Percentiles rank a stretch among this genome's conserved stretches.
These are phyloP conservation scores for Ancistrus triradiatus DNA, from an alignment of 2,113 vertebrate species.

Conservation along the genomic window DNA sequence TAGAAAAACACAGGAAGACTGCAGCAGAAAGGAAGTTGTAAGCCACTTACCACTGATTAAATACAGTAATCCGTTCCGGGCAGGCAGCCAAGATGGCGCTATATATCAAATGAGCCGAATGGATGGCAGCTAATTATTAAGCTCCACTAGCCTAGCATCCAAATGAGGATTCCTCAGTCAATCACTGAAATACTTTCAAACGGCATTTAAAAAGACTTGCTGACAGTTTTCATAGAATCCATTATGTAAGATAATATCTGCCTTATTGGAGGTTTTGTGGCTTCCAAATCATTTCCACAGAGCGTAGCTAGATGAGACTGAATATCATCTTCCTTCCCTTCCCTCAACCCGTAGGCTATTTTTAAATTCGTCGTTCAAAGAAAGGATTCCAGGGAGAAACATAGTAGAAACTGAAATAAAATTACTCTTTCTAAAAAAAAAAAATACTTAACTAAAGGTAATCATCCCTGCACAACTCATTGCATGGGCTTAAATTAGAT, in stretches of 20 bases:
- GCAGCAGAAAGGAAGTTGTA: neutral
- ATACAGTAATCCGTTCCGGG: constrained; percentile 19
- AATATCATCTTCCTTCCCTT: neutral
- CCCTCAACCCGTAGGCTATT: neutral
- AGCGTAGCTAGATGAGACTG: neutral
- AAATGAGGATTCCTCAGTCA: constrained; percentile 24
- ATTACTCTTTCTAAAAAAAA: too few relatives aligned
- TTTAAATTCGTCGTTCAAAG: too few relatives aligned
- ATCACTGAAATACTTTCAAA: constrained; percentile 25
- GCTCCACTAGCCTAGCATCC: constrained; percentile 3
- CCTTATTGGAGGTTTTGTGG: neutral
- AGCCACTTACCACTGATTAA: constrained; percentile 28
- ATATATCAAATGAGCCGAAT: constrained; percentile 32
- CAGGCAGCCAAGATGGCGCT: constrained; percentile 9
- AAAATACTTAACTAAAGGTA: too few relatives aligned
- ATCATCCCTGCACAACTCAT: too few relatives aligned
- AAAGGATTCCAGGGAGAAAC: too few relatives aligned
- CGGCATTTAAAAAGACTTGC: constrained; percentile 5
- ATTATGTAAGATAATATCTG: neutral
- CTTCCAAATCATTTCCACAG: neutral
- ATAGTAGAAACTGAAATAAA: too few relatives aligned
- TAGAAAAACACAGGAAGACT: neutral
- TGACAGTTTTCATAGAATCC: constrained; percentile 8
- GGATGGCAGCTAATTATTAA: constrained; percentile 25
- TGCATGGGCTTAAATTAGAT: too few relatives aligned